Evolutionary conservation across 2,797 vertebrate species (phyloP).

Genomic region (Rhinatrema bivittatum): DNA sequence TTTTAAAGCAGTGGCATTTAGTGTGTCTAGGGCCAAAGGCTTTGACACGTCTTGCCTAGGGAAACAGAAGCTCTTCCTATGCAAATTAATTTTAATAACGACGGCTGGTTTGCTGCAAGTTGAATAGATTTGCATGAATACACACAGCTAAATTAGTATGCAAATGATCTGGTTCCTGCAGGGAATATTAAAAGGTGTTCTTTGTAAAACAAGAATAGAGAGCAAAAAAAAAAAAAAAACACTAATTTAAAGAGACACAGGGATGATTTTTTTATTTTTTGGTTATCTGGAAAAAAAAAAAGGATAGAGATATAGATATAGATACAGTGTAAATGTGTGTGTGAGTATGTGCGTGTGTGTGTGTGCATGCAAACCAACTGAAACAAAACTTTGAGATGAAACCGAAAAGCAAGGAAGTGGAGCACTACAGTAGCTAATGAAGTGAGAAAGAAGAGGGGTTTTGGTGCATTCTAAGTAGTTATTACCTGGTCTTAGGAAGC

Average conservation of each 20-base stretch:
- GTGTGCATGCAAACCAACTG: too few relatives aligned
- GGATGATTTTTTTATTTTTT: neutral
- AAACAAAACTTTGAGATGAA: too few relatives aligned
- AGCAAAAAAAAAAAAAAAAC: conserved; percentile 10
- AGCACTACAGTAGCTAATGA: too few relatives aligned
- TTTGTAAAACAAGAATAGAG: conserved; percentile 30
- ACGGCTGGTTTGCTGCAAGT: conserved; percentile 58
- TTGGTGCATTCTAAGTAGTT: too few relatives aligned
- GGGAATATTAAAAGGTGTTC: conserved; percentile 41
- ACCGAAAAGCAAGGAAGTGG: too few relatives aligned
- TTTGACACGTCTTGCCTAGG: conserved; percentile 24
- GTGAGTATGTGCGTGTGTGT: too few relatives aligned
- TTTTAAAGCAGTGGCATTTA: too few relatives aligned
- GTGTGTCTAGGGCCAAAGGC: conserved; percentile 7
- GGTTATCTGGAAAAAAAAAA: too few relatives aligned
- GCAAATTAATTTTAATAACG: conserved; percentile 58
- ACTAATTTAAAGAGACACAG: conserved; percentile 3
- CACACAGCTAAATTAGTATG: conserved; percentile 60
- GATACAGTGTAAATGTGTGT: too few relatives aligned
- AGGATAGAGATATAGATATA: too few relatives aligned
- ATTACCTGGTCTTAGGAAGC: too few relatives aligned
- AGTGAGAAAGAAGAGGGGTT: too few relatives aligned
- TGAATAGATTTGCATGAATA: conserved; percentile 66
- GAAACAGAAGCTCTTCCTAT: conserved; percentile 36
- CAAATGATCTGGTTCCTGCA: conserved; percentile 42